Percentiles rank a stretch among this genome's conserved stretches.
These are phyloP conservation scores for Tenebrosternarchus preto DNA, from an alignment of 2,113 vertebrate species.

Conservation along the genomic window DNA sequence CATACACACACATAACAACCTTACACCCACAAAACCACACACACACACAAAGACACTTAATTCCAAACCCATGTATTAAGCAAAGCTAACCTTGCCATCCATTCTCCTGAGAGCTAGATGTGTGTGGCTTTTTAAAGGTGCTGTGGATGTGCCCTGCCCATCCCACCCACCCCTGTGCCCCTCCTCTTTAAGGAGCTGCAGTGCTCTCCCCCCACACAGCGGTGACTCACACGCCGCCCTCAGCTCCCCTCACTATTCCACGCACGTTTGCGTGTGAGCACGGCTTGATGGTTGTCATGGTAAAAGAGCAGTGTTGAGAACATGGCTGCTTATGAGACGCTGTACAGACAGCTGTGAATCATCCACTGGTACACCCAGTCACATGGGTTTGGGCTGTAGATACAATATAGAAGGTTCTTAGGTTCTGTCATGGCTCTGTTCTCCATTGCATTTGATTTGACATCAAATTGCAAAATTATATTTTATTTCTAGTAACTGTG, in stretches of 20 bases:
- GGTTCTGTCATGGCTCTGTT: neutral
- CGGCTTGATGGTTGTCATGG: conserved; percentile 53
- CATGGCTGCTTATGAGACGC: conserved; percentile 17
- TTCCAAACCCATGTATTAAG: neutral
- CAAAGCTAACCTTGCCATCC: neutral
- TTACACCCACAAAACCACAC: neutral
- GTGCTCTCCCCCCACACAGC: conserved; percentile 13
- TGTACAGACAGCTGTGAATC: conserved; percentile 36
- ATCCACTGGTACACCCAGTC: neutral
- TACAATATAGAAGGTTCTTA: neutral
- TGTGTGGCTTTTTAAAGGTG: conserved; percentile 21
- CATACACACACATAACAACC: neutral
- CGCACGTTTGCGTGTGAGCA: conserved; percentile 41
- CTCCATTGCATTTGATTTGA: neutral
- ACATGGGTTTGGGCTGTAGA: neutral
- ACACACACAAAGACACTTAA: neutral
- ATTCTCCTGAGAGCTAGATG: conserved; percentile 33
- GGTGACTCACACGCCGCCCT: conserved; percentile 48
- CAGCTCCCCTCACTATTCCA: conserved; percentile 50
- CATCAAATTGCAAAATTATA: neutral
- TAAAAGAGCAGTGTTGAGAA: conserved; percentile 40
- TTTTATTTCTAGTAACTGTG: too few species aligned
- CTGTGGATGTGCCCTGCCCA: conserved; percentile 21
- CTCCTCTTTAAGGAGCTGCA: conserved; percentile 19
- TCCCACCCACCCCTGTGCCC: conserved; percentile 32